A percentile compares a stretch with the other conserved stretches of the same genome.
phyloP scores from a whole-genome alignment of 2,888 invertebrate species.

The Mesoligia furuncula region DNA sequence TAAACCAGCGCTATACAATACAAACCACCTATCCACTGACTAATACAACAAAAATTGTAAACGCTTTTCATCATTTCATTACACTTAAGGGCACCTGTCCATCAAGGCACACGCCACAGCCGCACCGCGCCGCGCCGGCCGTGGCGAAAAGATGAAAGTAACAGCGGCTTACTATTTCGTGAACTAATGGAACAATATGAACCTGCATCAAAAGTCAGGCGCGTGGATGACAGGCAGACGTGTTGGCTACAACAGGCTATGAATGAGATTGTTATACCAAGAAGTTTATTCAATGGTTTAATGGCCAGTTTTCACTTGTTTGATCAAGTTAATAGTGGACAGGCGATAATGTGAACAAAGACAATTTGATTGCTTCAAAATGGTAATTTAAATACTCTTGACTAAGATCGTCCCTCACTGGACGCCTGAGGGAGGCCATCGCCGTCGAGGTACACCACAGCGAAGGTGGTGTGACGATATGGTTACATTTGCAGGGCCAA shows the following conservation, averaged over 20 bases:
- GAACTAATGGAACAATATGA: conserved; percentile 37
- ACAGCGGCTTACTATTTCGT: conserved; percentile 40
- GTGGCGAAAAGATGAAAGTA: conserved; percentile 43
- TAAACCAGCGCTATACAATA: not conserved
- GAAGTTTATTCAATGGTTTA: conserved; percentile 19
- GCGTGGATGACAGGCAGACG: conserved; percentile 47
- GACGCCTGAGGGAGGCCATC: not conserved
- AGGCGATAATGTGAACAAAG: not conserved
- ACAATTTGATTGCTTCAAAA: not conserved
- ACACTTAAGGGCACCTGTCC: conserved; percentile 28
- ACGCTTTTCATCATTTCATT: conserved; percentile 9
- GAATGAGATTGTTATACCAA: conserved; percentile 32
- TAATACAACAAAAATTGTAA: not conserved
- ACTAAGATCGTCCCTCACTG: not conserved
- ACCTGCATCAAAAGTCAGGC: conserved; percentile 55
- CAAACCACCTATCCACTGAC: not conserved
- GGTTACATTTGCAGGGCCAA: not conserved
- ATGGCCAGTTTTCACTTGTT: conserved; percentile 29
- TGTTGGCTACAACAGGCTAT: conserved; percentile 39
- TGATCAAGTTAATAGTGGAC: conserved; percentile 3
- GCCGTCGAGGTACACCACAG: not conserved
- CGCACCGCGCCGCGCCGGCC: not conserved
- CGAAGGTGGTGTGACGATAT: not conserved
- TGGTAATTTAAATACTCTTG: not conserved
- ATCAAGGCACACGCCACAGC: conserved; percentile 26